Evolutionary conservation across 2,797 vertebrate genomes (phyloP).

Genomic region (Sebastolobus altivelis): DNA sequence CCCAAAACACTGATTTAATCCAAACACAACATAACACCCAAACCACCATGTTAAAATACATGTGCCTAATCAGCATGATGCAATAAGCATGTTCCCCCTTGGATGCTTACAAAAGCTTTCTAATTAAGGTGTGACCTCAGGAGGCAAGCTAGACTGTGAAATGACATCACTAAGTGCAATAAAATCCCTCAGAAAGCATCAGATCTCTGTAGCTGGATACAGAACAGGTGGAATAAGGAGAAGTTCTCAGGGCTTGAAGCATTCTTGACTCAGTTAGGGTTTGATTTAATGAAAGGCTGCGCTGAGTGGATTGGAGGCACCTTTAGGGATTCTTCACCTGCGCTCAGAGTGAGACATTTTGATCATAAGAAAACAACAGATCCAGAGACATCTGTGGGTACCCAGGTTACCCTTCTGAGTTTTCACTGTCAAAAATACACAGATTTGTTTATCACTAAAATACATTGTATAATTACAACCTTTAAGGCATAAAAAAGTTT

Average conservation of each 20-base stretch:
- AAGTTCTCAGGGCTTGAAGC: slow-evolving; percentile 20
- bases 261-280: slow-evolving; percentile 25
- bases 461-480: not conserved
- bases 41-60: not conserved
- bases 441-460: slow-evolving; percentile 6
- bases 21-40: not conserved
- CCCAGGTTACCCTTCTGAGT: not conserved
- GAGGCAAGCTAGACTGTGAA: not conserved
- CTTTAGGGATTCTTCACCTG: slow-evolving; percentile 38
- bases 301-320: slow-evolving; percentile 18
- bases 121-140: slow-evolving; percentile 14
- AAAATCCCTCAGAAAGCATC: not conserved
- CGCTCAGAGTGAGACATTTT: slow-evolving; percentile 19
- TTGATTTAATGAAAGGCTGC: slow-evolving; percentile 29
- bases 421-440: not conserved
- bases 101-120: not conserved
- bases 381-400: not conserved
- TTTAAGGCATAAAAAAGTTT: not conserved
- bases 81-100: not conserved
- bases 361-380: slow-evolving; percentile 16
- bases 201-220: slow-evolving; percentile 10
- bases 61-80: not conserved
- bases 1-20: not conserved
- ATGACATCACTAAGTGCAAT: not conserved
- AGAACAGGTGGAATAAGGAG: slow-evolving; percentile 6